phyloP scores from a whole-genome alignment of 2,888 invertebrate species.

The Digitonthophagus gazella region DNA sequence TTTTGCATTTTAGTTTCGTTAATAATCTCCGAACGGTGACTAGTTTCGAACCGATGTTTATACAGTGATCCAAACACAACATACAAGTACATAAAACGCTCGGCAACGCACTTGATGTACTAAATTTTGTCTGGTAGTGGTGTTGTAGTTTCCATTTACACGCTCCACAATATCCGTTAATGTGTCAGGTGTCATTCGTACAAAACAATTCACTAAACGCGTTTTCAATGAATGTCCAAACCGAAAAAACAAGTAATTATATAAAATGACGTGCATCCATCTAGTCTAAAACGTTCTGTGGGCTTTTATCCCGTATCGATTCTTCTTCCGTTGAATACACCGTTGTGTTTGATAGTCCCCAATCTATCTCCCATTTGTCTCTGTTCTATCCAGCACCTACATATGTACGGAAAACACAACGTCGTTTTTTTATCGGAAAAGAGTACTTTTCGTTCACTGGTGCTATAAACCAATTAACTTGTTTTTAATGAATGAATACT shows the following conservation, averaged over 20 bases:
- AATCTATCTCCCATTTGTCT: background rate
- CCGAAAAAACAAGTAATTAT: background rate
- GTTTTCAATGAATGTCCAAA: background rate
- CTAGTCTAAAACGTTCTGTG: background rate
- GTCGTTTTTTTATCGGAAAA: background rate
- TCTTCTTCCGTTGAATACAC: background rate
- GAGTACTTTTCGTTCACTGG: background rate
- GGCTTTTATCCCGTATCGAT: background rate
- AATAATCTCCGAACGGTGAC: background rate
- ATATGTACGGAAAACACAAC: background rate
- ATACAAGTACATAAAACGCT: background rate
- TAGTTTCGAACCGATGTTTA: background rate
- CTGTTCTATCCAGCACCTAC: background rate
- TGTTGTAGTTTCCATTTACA: background rate
- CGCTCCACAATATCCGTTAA: background rate
- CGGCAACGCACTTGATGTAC: background rate
- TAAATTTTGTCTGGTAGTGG: background rate
- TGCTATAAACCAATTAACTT: background rate
- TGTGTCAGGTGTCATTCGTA: background rate
- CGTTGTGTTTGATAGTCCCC: background rate
- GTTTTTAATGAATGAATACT: too few relatives aligned
- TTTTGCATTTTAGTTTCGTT: background rate
- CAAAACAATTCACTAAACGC: background rate
- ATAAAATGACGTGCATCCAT: background rate
- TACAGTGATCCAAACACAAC: background rate